These are phyloP conservation scores for Nomada fabriciana DNA, from an alignment of 2,888 invertebrate genomes.

Conservation along the genomic window DNA sequence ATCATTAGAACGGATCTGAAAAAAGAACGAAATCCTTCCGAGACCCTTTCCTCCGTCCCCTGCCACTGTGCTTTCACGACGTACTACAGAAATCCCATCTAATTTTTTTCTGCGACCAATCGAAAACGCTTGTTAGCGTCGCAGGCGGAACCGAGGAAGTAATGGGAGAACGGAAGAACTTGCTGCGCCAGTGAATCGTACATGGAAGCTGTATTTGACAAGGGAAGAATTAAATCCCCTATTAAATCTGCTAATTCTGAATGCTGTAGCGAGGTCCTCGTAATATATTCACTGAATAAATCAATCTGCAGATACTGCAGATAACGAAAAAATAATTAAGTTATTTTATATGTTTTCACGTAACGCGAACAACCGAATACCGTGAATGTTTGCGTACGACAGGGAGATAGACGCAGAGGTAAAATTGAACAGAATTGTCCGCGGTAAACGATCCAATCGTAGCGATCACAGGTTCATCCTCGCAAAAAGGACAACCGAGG, in stretches of 20 bases:
- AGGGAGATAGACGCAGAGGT: not conserved
- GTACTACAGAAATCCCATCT: no score
- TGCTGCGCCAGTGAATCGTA: not conserved
- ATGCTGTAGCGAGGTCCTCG: no score
- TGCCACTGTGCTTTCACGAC: no score
- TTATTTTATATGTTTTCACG: no score
- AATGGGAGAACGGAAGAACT: not conserved
- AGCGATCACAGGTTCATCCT: constrained; percentile 25
- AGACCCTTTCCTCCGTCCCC: no score
- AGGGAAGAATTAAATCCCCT: not conserved
- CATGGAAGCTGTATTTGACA: not conserved
- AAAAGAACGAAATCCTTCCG: not conserved
- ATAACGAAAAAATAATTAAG: no score
- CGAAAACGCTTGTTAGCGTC: not conserved
- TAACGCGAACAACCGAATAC: not conserved
- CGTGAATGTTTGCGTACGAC: not conserved
- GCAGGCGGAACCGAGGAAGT: not conserved
- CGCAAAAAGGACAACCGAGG: constrained; percentile 29
- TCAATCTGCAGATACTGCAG: no score
- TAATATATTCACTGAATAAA: no score
- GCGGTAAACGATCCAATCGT: constrained; percentile 7
- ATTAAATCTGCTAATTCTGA: no score
- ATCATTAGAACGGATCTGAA: not conserved
- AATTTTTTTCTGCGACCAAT: no score
- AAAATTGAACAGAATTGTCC: constrained; percentile 3